Base-by-base conservation (phyloP, 1,140 invertebrate species). In the Leptinotarsa undecemlineata region DNA sequence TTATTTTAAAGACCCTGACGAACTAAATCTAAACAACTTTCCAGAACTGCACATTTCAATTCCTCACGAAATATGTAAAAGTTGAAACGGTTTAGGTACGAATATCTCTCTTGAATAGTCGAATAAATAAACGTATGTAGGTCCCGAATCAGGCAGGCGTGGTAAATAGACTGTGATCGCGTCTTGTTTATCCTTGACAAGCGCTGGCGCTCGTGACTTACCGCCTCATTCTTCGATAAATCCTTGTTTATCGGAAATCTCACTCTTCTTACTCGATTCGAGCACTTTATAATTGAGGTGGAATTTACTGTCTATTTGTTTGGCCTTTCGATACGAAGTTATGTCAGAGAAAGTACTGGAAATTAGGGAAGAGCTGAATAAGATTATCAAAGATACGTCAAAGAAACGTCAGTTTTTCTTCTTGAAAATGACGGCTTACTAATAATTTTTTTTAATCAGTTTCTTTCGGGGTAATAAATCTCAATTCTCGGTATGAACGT, bases 71-170 rank as follows among this genome's bases (percentile, higher is more conserved):
- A 57, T 57, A 57, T 57, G 51, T 57, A 57, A 57, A 57, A 57
- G 51, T 57, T 57, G 51, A n/a, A 57, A 57, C 51, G 6, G 51
- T 57, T 15, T 57, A 57, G 51, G 17, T 15, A n/a, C 51, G 51
- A 57, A 57, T 57, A 57, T n/a, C 51, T 57, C 51, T 17, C 17
- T 57, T 57, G 17, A 57, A 57, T 15, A 57, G 15, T 57, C 51
- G 51, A 57, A 57, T 57, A 57, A 57, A 57, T 57, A 57, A 57
- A 57, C n/a, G 51, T 57, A 57, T 57, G 51, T 57, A 57, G 51
- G 51, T 57, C 51, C 51, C 51, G 51, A 57, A 57, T 57, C 51
- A 19, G n/a, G 17, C 51, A 57, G 51, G 51, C 51, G 51, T 57
- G 51, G 51, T 57, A 57, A 57, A 57, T 57, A 57, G 51, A 57